Evolutionary conservation across 2,888 invertebrate species (phyloP), one percentile per base, ranked within the genome.

Genomic region (Meteorus cinctellus): DNA sequence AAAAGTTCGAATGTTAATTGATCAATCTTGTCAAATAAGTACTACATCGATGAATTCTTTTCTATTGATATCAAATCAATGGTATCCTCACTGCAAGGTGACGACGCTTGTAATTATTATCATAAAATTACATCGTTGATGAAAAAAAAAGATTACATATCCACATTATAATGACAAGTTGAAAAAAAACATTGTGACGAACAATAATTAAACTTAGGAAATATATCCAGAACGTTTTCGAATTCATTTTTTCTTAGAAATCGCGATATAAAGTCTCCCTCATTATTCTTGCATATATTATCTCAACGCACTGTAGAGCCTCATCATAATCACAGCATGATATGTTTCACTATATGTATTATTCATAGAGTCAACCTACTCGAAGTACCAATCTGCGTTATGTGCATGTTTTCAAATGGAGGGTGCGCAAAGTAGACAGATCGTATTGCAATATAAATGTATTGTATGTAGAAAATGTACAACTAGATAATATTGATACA

Each of bases 351-450:
- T 45, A 45, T 29, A 76, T 76, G 76, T 76, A 76, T 76, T 76
- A 76, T 76, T 76, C 72, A 76, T 76, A 59, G 63, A 72, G 69
- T 63, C 76, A 73, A 63, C 76, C 69, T 72, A 76, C 76, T 76
- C 72, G 24, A 55, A 69, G 69, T 69, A 55, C 69, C 55, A 55
- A 69, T 69, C 55, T 69, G 69, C 55, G 69, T 55, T 69, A 55
- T 55, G 55, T 69, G 55, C 27, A 69, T 45, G 69, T 31, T 69
- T 55, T 67, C 55, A 34, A 69, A 51, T 69, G 48, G 63, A 63
- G 63, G 72, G 72, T 72, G 72, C 72, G 63, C 72, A 72, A 62
- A 72, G 62, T 63, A 72, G 71, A 34, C 41, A 62, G 41, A 71
- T 36, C 63, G 63, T 41, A 41, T 24, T 19, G 62, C 60, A 45